A percentile compares a stretch with the other conserved stretches of the same genome.
Conservation (phyloP, 2,113 vertebrate species). For the Bagarius yarrelli region DNA sequence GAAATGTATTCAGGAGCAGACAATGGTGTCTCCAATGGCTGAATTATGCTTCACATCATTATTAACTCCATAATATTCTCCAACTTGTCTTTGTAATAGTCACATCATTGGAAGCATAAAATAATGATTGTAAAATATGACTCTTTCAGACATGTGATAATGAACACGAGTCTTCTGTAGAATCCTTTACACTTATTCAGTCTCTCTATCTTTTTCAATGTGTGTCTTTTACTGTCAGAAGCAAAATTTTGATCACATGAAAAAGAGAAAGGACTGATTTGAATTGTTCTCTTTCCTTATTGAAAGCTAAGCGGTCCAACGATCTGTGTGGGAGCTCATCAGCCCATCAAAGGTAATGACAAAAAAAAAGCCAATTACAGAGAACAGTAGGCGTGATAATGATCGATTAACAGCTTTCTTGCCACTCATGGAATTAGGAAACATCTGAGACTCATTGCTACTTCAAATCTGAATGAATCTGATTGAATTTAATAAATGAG, state of each 20-base stretch:
- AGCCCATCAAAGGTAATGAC: conserved; percentile 48
- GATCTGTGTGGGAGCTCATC: conserved; percentile 43
- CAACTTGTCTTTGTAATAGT: conserved; percentile 17
- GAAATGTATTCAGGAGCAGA: background rate
- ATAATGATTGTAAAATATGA: conserved; percentile 48
- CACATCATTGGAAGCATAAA: conserved; percentile 24
- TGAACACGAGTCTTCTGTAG: conserved; percentile 2
- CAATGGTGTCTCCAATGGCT: conserved; percentile 21
- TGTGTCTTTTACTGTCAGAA: conserved; percentile 14
- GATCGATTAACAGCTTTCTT: conserved; percentile 54
- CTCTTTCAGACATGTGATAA: conserved; percentile 33
- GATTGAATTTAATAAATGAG: conserved; percentile 10
- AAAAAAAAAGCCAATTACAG: conserved; percentile 59
- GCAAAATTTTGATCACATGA: conserved; percentile 7
- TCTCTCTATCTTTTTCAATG: conserved; percentile 29
- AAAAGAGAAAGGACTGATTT: background rate
- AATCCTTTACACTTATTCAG: conserved; percentile 20
- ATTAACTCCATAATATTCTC: conserved; percentile 35
- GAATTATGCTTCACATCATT: conserved; percentile 6
- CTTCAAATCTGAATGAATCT: conserved; percentile 22
- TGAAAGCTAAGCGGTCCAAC: conserved; percentile 30
- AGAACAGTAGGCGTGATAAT: conserved; percentile 56
- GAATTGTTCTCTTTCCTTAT: background rate
- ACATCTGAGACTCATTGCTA: conserved; percentile 26
- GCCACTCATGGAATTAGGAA: conserved; percentile 37